These are phyloP conservation scores for Merodon equestris DNA, from an alignment of 2,888 invertebrate genomes.

Conservation along the genomic window DNA sequence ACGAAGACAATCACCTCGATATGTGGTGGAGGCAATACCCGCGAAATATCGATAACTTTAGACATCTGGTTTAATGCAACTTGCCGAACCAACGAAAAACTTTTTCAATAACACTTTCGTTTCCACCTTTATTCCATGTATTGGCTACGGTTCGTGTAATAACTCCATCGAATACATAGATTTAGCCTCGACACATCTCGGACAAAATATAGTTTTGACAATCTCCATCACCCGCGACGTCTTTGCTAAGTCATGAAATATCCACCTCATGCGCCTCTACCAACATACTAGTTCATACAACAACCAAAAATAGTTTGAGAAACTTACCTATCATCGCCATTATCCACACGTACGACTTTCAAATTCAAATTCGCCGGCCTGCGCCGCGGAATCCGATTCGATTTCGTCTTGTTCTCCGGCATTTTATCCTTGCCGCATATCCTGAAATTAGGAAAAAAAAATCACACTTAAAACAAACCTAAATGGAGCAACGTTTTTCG, in stretches of 20 bases:
- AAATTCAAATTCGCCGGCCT: slow-evolving; percentile 65
- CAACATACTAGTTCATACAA: not conserved
- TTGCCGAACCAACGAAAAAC: too few species aligned
- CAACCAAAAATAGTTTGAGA: slow-evolving; percentile 36
- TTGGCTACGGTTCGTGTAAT: too few species aligned
- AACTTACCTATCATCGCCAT: slow-evolving; percentile 55
- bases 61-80: too few species aligned
- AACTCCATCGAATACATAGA: too few species aligned
- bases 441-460: slow-evolving; percentile 35
- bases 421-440: slow-evolving; percentile 45
- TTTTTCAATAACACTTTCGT: too few species aligned
- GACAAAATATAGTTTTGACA: too few species aligned
- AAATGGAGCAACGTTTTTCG: not conserved
- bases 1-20: too few species aligned
- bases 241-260: not conserved
- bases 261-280: not conserved
- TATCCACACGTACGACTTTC: slow-evolving; percentile 57
- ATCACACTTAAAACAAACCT: not conserved
- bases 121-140: too few species aligned
- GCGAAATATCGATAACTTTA: too few species aligned
- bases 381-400: slow-evolving; percentile 61
- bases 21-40: too few species aligned
- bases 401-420: slow-evolving; percentile 55
- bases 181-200: too few species aligned
- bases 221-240: too few species aligned